Conservation (phyloP, 2,888 invertebrate species). For the Galerucella pusilla region DNA sequence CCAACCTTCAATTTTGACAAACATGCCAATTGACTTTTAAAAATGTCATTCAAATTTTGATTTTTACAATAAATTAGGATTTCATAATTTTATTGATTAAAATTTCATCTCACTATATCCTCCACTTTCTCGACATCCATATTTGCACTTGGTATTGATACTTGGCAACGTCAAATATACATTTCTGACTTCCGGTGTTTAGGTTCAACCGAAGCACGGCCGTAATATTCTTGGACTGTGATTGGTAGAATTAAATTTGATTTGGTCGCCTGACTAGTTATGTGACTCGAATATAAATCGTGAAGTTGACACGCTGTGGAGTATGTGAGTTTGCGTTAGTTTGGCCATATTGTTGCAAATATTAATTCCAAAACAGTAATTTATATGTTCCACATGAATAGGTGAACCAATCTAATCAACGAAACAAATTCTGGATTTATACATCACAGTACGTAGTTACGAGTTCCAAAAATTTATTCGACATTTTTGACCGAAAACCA, state of each 20-base stretch:
- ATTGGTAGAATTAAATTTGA: slow-evolving; percentile 61
- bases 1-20: no score
- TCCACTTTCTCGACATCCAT: no score
- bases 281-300: slow-evolving; percentile 59
- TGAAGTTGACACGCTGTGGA: background rate
- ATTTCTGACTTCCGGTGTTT: slow-evolving; percentile 3
- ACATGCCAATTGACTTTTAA: no score
- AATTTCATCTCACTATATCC: no score
- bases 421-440: background rate
- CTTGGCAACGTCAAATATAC: slow-evolving; percentile 1
- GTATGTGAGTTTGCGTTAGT: background rate
- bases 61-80: no score
- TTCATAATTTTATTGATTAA: no score
- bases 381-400: background rate
- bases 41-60: no score
- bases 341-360: background rate
- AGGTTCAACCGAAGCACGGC: slow-evolving; percentile 41
- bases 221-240: slow-evolving; percentile 56
- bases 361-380: background rate
- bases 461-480: no score
- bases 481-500: no score
- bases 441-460: background rate
- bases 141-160: background rate
- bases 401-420: background rate
- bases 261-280: slow-evolving; percentile 60